Evolutionary conservation across 2,113 vertebrate genomes (phyloP), one percentile per base, ranked within the genome.

Genomic region (Mesoclemmys tuberculata): DNA sequence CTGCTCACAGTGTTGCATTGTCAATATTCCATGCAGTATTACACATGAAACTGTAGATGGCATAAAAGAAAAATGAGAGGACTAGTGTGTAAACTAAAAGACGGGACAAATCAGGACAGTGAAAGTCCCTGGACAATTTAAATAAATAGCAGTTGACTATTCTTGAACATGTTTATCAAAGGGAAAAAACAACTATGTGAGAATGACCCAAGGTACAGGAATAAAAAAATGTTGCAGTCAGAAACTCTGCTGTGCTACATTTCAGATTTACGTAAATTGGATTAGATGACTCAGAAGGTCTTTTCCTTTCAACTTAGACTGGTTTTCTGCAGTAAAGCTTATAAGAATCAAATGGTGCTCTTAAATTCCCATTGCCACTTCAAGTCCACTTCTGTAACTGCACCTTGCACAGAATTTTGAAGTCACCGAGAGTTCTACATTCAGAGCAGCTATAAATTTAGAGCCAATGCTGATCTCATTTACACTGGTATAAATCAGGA

Each of bases 161-260:
- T 93, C 38, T 84, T 94, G 82, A 49, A 75, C 35, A 54, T 74
- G 84, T n/a, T 35, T 27, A 13, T 49, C 12, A n/a, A 55, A 87
- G 49, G 81, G 80, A 54, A 82, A 81, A 84, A 78, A 6, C n/a
- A 90, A 5, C 31, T 74, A 29, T 58, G 1, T 13, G 8, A 13
- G 5, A 64, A 64, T 64, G 35, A 79, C 6, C 12, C 31, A 49
- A 12, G n/a, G 10, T 87, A 91, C 18, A 84, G 38, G 68, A 91
- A 24, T 91, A 81, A 89, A 88, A 49, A 56, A 52, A 7, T 44
- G 1, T 27, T 87, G 26, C 54, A 80, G 12, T 26, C 85, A 80
- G 56, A 84, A 93, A 35, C 79, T 83, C 29, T 83, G 6, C 22
- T 51, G 82, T 24, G 38, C 82, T 85, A 48, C 13, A 10, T 90